Evolutionary conservation across 2,113 vertebrate genomes (phyloP).

Genomic region (Barnardius zonarius): DNA sequence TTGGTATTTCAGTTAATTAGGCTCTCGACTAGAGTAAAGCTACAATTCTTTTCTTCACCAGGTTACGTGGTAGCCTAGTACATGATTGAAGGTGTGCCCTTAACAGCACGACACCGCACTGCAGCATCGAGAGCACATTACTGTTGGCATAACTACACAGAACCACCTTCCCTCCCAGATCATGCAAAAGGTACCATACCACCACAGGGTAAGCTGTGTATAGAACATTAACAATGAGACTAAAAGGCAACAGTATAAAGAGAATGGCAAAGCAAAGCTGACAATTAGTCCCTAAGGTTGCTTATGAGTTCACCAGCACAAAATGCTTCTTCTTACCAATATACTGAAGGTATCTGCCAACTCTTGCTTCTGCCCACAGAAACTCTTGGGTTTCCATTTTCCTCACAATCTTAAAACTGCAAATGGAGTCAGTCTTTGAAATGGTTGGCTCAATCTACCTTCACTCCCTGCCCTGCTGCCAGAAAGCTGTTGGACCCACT

Average conservation of each 20-base stretch:
- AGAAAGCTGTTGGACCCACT: too few species aligned
- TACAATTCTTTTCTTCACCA: background rate
- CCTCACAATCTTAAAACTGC: background rate
- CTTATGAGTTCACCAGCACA: background rate
- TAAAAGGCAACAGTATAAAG: background rate
- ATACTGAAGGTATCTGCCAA: background rate
- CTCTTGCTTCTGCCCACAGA: background rate
- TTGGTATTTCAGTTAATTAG: background rate
- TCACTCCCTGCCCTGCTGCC: background rate
- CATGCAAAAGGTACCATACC: fast-evolving
- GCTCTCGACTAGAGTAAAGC: background rate
- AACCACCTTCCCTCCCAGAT: background rate
- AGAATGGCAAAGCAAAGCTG: background rate
- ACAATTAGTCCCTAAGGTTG: background rate
- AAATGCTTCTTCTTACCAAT: background rate
- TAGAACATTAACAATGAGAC: background rate
- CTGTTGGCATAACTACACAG: background rate
- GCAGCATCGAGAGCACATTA: background rate
- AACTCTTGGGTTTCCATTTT: background rate
- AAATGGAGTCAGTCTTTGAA: background rate
- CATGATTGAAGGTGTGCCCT: background rate
- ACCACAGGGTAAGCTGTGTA: background rate
- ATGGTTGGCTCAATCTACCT: background rate
- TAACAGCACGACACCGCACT: fast-evolving
- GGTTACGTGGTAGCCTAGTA: fast-evolving